Evolutionary conservation across 2,113 vertebrate genomes (phyloP), one percentile per base, ranked within the genome.

Genomic region (Gambusia holbrooki): DNA sequence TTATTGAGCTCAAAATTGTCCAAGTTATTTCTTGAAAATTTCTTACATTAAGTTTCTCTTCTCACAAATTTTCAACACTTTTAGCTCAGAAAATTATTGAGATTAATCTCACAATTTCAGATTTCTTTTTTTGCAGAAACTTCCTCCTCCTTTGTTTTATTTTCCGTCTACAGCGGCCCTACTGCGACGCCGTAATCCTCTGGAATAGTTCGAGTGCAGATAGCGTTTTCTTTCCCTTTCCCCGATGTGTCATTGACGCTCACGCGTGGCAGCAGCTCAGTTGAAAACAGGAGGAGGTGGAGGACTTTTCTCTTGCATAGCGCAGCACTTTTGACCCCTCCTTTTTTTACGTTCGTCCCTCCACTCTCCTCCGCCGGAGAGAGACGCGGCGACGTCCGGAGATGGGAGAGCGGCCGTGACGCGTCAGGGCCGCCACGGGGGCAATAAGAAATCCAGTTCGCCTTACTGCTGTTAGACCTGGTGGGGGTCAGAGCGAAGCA

Each of bases 401-500:
- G 69, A 84, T 66, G 73, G 85, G 80, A 83, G 75, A 80, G 84
- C 73, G 45, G 78, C 71, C 32, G 74, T 8, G 62, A 86, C 79
- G 77, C 25, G 8, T 65, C 78, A 69, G 71, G 11, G 2, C 9
- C 1, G 35, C 35, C 54, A 76, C 74, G 62, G 88, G 94, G 86
- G 93, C 94, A 95, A 95, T 94, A 95, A 95, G 90, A 92, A 77
- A 69, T 37, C 79, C 83, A 84, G 76, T 92, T 83, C 89, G 94
- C 94, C 92, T 93, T 88, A 89, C 91, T 90, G 96, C 93, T 92
- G 91, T 80, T 86, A 84, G 90, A 93, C 95, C 92, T 94, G 87
- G 94, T 92, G 80, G 62, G 78, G 76, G 81, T 84, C 84, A 82
- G 80, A 63, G 6, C 72, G 73, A 90, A 92, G 93, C 92, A 72